Evolutionary conservation across 2,888 invertebrate species (phyloP), one percentile per base, ranked within the genome.

Genomic region (Dryobotodes eremita): DNA sequence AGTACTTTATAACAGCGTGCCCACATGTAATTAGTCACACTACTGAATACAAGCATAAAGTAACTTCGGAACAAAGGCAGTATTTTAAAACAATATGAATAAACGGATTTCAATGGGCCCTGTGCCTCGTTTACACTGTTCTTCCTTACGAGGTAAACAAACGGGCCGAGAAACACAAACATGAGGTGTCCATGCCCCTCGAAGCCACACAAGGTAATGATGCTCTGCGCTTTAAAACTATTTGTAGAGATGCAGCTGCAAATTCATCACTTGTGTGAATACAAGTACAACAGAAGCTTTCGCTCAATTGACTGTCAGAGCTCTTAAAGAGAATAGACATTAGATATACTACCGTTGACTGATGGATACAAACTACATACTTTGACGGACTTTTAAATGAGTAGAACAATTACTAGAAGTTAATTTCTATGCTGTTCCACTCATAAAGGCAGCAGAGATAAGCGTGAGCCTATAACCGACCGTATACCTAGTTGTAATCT

Each of bases 101-200:
- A 81, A 79, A 70, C 68, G 66, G 23, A 78, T 78, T 86, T 83
- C 66, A 83, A 82, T 77, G 72, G 64, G 23, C 64, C 75, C 55
- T 75, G 65, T 77, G 71, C 71, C 53, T 83, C 55, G 83, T 87
- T 79, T 75, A 71, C 79, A 75, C 78, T 77, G 75, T 48, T 74
- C 82, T 82, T 80, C 88, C 88, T 77, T 87, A 77, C 78, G 77
- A 73, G 82, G 78, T 77, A 77, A 86, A 86, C 86, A 88, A 88
- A 86, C 78, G 82, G 65, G 26, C 31, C 61, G 74, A 73, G 86
- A 76, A 85, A 76, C 46, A 80, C 79, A 77, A 86, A 84, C 72
- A 84, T 61, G 70, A 79, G 75, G 78, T 86, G 78, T 76, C 69
- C 75, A 48, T 73, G 69, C 70, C 55, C 75, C 62, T 68, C 71